Base-by-base conservation (phyloP, 2,797 vertebrate genomes). In the Hapalemur alaotrensis region DNA sequence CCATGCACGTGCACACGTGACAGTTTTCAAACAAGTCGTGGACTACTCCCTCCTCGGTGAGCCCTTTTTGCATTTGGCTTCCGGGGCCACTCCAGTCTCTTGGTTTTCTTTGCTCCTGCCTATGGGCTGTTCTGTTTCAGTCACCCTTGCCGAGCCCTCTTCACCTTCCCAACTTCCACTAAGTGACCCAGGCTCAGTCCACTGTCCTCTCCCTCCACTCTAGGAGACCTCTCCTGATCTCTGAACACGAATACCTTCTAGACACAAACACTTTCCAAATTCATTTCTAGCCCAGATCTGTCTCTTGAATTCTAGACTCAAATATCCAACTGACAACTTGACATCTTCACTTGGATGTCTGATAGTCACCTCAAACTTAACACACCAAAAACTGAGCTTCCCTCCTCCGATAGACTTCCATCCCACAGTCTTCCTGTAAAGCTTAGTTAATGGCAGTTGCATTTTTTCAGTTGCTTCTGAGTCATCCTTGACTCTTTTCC, bases 301-400 rank as follows among this genome's bases (percentile, higher is more conserved):
- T 30, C 54, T 80, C 54, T 8, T 70, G 52, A 84, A 67, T 81
- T 87, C 75, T 87, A 69, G 73, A 80, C 83, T 90, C 86, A 61
- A 3, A 83, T 54, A 87, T 43, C 30, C 78, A 88, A 10, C 57
- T 97, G 96, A 94, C 82, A 96, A 10, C 23, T 65, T 95, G 63
- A 87, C 46, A 23, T 93, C 82, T 83, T 76, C 86, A 57, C 48
- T 75, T 25, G 25, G 75, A 28, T 86, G 57, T 69, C 73, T 97
- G 30, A 83, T 41, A 90, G 94, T 93, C 88, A 87, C 72, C 59
- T 92, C 65, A 52, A 85, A 79, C 91, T 95, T 52, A 84, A 80
- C 32, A 52, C 4, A 59, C 18, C 89, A 67, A 50, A 86, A 81
- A 18, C 43, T 5, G 91, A 91, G 50, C n/a, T 76, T 76, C 38